Percentiles rank a stretch among this genome's conserved stretches.
These are phyloP conservation scores for Phenacoccus solenopsis DNA, from an alignment of 1,140 invertebrate genomes.

Conservation along the genomic window DNA sequence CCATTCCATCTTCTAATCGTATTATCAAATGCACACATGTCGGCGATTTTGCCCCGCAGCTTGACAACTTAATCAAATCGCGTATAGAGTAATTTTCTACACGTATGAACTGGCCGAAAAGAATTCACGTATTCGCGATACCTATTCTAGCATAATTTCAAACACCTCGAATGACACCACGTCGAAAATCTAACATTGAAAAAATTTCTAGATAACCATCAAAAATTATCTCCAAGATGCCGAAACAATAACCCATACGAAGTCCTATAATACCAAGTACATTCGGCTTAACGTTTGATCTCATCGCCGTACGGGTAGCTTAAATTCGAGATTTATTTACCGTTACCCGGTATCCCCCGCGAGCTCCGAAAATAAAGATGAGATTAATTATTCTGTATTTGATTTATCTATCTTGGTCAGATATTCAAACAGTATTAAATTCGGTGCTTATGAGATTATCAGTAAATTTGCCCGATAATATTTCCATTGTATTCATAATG, in stretches of 20 bases:
- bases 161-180: too few species aligned
- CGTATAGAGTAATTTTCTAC: too few species aligned
- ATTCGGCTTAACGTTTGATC: too few species aligned
- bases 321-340: constrained; percentile 3
- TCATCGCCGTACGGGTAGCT: background rate
- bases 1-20: too few species aligned
- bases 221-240: too few species aligned
- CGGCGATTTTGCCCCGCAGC: background rate
- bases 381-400: background rate
- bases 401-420: background rate
- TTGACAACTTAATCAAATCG: background rate
- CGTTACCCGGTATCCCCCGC: background rate
- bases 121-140: too few species aligned
- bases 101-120: too few species aligned
- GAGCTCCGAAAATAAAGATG: background rate
- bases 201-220: too few species aligned
- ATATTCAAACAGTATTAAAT: background rate
- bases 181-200: too few species aligned
- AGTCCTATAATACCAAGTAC: too few species aligned
- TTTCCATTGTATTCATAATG: background rate
- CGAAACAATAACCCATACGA: too few species aligned
- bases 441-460: background rate
- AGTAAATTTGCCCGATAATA: background rate
- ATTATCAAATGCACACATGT: background rate
- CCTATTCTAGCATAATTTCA: too few species aligned